These are phyloP conservation scores for Acanthopagrus latus DNA, from an alignment of 2,797 vertebrate genomes.

Conservation along the genomic window DNA sequence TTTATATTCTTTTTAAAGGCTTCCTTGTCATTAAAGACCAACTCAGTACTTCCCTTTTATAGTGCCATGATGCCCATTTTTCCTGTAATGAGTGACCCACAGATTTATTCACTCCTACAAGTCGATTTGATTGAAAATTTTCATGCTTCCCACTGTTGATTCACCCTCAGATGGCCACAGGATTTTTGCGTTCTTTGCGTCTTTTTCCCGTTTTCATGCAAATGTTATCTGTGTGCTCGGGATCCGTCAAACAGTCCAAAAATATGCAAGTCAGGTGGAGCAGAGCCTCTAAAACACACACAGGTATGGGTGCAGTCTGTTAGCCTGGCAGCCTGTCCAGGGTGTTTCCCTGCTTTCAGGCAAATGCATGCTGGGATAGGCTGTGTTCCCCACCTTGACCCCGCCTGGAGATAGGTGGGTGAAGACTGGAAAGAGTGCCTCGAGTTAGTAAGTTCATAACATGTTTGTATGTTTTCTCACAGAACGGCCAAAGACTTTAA, in stretches of 20 bases:
- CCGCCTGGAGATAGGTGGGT: slow-evolving; percentile 23
- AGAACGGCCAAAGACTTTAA: slow-evolving; percentile 93
- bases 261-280: slow-evolving; percentile 26
- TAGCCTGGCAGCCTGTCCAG: slow-evolving; percentile 61
- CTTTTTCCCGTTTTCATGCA: slow-evolving; percentile 12
- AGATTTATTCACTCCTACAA: not conserved
- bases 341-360: slow-evolving; percentile 70
- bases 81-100: not conserved
- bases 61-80: not conserved
- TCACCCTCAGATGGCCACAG: not conserved
- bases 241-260: slow-evolving; percentile 27
- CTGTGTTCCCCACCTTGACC: slow-evolving; percentile 40
- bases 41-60: not conserved
- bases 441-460: slow-evolving; percentile 33
- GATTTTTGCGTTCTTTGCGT: not conserved
- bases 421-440: slow-evolving; percentile 59
- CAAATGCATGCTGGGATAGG: slow-evolving; percentile 74
- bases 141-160: not conserved
- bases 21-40: not conserved
- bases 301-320: slow-evolving; percentile 50
- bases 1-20: not conserved
- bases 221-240: not conserved
- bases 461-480: slow-evolving; percentile 60
- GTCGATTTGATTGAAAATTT: not conserved
- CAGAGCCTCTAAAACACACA: slow-evolving; percentile 29